Base-by-base conservation (phyloP, 2,888 invertebrate genomes). In the Coronaproctus castanopsis region DNA sequence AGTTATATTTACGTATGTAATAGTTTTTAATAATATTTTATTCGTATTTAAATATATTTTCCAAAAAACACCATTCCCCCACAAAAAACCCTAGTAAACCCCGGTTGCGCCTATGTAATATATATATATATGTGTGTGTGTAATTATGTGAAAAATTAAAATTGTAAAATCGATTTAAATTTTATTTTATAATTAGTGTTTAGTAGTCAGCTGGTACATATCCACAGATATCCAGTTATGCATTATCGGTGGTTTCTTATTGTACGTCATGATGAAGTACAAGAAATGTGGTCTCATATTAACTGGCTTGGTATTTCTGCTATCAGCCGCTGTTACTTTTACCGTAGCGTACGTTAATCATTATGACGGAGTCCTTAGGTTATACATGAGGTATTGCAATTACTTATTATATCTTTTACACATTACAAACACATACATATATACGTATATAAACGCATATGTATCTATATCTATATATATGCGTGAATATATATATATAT, bases 151-250 rank as follows among this genome's bases (percentile, higher is more conserved):
- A n/a, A n/a, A n/a, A n/a, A n/a, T n/a, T n/a, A n/a, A n/a, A n/a
- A n/a, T n/a, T n/a, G n/a, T n/a, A n/a, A n/a, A n/a, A n/a, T n/a
- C n/a, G n/a, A n/a, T n/a, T n/a, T n/a, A n/a, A n/a, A n/a, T n/a
- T n/a, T n/a, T n/a, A n/a, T n/a, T n/a, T n/a, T n/a, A n/a, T n/a
- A n/a, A n/a, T n/a, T 24, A 63, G 63, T 63, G 63, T 20, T 56
- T 63, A 10, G 19, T 63, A 18, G 24, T 60, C 18, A 60, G 62
- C 23, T 63, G 63, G 63, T 63, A 62, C 24, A 50, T 63, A 53
- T 58, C 62, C 10, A 57, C 56, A 24, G 63, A 63, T 51, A 23
- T 63, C 8, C 63, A 63, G 20, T 55, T 62, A 19, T 57, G 52
- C 50, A 61, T 62, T n/a, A 10, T 62, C 3, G 60, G 62, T 50